These are phyloP conservation scores for Minunthozetes semirufus DNA, from an alignment of 2,888 invertebrate species.

Conservation along the genomic window DNA sequence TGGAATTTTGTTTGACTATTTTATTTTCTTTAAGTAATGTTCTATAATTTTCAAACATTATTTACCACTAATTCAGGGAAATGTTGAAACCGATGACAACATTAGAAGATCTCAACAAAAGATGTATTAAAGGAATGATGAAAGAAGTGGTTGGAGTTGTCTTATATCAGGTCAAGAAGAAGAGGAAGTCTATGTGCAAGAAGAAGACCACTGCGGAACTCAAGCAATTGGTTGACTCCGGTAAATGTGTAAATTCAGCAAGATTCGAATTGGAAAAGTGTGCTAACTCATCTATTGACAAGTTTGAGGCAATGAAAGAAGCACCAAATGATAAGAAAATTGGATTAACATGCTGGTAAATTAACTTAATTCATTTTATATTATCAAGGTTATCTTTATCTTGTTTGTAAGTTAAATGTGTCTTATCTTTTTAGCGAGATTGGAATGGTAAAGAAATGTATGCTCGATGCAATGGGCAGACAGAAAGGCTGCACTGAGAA, in stretches of 20 bases:
- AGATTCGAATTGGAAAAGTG: neutral
- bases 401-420: too few relatives aligned
- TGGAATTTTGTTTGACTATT: too few relatives aligned
- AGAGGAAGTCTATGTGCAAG: neutral
- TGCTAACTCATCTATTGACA: neutral
- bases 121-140: conserved; percentile 17
- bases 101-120: neutral
- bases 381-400: too few relatives aligned
- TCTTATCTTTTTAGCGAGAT: conserved; percentile 2
- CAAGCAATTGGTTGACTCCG: neutral
- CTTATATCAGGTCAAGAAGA: neutral
- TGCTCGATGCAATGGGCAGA: neutral
- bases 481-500: neutral
- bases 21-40: too few relatives aligned
- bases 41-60: too few relatives aligned
- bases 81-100: neutral
- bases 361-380: too few relatives aligned
- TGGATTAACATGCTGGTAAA: conserved; percentile 19
- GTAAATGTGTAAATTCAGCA: neutral
- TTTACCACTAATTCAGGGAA: neutral
- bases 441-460: neutral
- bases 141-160: conserved; percentile 12
- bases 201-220: neutral
- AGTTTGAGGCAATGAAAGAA: neutral
- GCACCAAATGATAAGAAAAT: neutral